Evolutionary conservation across 1,140 invertebrate genomes (phyloP).

Genomic region (Macrosteles quadrilineatus): DNA sequence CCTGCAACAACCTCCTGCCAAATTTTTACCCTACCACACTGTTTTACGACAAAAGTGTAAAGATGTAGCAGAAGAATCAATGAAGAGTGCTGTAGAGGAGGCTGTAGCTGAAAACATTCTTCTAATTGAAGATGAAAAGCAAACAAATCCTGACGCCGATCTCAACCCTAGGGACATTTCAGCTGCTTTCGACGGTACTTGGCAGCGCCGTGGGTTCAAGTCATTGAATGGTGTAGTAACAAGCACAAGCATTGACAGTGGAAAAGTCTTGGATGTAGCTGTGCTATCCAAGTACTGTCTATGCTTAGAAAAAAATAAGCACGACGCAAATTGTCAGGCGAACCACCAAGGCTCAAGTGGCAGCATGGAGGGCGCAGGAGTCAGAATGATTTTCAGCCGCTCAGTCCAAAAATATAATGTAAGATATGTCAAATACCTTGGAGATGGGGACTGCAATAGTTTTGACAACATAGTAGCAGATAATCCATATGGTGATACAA

Average conservation of each 20-base stretch:
- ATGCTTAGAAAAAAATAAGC: neutral
- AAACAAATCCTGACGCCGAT: neutral
- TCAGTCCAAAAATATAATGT: neutral
- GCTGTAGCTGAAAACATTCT: slow-evolving; percentile 21
- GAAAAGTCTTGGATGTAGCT: neutral
- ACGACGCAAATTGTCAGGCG: slow-evolving; percentile 14
- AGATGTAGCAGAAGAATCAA: slow-evolving; percentile 14
- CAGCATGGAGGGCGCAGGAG: neutral
- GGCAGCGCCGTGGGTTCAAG: slow-evolving; percentile 24
- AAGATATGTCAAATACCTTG: neutral
- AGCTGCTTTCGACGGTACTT: slow-evolving; percentile 37
- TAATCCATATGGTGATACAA: slow-evolving; percentile 11
- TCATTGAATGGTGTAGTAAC: slow-evolving; percentile 6
- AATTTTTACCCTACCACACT: slow-evolving; percentile 24
- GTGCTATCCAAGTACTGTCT: slow-evolving; percentile 10
- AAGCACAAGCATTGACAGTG: neutral
- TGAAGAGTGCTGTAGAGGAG: slow-evolving; percentile 20
- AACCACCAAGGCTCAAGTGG: neutral
- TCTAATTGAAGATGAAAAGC: neutral
- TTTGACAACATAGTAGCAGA: slow-evolving; percentile 10
- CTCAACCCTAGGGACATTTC: slow-evolving; percentile 32
- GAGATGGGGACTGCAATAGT: slow-evolving; percentile 20
- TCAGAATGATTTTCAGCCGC: neutral
- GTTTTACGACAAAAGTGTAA: slow-evolving; percentile 7
- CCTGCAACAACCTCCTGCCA: slow-evolving; percentile 30